Percentiles rank a stretch among this genome's conserved stretches.
Evolutionary conservation across 2,888 invertebrate species (phyloP).

Genomic region (Caenorhabditis sulstoni): DNA sequence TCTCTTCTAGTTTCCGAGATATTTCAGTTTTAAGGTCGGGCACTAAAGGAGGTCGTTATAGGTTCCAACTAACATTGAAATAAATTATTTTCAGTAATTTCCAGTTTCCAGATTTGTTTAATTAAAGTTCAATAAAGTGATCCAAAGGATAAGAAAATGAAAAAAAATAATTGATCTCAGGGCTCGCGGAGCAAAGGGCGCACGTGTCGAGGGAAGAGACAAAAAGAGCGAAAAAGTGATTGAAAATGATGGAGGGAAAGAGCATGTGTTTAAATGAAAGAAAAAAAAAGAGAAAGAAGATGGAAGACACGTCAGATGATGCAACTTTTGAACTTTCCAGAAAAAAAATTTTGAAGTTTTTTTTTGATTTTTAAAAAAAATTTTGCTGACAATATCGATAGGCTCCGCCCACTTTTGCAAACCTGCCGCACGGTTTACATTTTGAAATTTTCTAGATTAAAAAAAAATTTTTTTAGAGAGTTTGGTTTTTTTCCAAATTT

Average conservation of each 20-base stretch:
- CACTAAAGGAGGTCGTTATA: too few relatives aligned
- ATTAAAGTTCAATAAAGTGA: too few relatives aligned
- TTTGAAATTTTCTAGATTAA: too few relatives aligned
- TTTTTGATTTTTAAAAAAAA: conserved; percentile 22
- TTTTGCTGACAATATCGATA: not conserved
- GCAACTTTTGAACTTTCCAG: conserved; percentile 7
- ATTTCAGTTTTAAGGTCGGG: too few relatives aligned
- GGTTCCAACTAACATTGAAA: too few relatives aligned
- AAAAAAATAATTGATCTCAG: too few relatives aligned
- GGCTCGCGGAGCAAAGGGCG: not conserved
- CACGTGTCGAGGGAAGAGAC: not conserved
- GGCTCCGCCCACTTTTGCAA: not conserved
- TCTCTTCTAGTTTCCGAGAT: too few relatives aligned
- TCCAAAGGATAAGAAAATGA: not conserved
- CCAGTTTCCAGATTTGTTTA: too few relatives aligned
- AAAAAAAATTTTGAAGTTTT: conserved; percentile 23
- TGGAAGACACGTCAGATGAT: conserved; percentile 23
- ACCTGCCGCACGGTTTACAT: too few relatives aligned
- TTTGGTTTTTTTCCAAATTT: too few relatives aligned
- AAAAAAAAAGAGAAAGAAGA: not conserved
- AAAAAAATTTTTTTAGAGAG: too few relatives aligned
- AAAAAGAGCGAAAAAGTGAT: not conserved
- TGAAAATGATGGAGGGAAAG: conserved; percentile 3
- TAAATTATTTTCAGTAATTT: too few relatives aligned
- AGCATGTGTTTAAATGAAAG: conserved; percentile 32